Evolutionary conservation across 2,797 vertebrate genomes (phyloP).

Genomic region (Lacerta agilis): DNA sequence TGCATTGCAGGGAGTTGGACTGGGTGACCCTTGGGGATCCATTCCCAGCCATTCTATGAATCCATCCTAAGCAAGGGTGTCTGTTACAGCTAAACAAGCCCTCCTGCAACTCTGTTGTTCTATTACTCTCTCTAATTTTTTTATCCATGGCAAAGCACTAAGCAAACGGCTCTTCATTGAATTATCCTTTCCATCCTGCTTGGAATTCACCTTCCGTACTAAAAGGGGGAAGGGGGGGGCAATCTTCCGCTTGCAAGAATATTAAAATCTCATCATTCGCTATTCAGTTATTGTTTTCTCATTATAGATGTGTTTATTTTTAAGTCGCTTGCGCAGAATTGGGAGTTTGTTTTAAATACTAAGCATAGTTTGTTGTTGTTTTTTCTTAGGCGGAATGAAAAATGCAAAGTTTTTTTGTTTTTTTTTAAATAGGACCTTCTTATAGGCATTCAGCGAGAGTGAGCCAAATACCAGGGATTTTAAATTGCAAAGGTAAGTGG

Average conservation of each 20-base stretch:
- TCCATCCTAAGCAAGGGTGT: too few relatives aligned
- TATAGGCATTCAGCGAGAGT: slow-evolving; percentile 31
- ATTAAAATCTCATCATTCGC: slow-evolving; percentile 70
- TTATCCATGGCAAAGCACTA: not conserved
- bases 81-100: not conserved
- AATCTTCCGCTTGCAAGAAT: slow-evolving; percentile 53
- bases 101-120: not conserved
- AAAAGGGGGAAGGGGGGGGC: not conserved
- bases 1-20: too few relatives aligned
- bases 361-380: slow-evolving; percentile 47
- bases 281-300: slow-evolving; percentile 71
- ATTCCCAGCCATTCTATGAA: too few relatives aligned
- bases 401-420: slow-evolving; percentile 41
- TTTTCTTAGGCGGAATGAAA: slow-evolving; percentile 64
- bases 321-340: slow-evolving; percentile 62
- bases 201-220: slow-evolving; percentile 67
- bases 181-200: slow-evolving; percentile 53
- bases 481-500: not conserved
- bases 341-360: slow-evolving; percentile 54
- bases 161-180: not conserved
- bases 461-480: slow-evolving; percentile 23
- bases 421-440: slow-evolving; percentile 30
- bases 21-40: too few relatives aligned
- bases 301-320: slow-evolving; percentile 72
- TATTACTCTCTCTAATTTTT: not conserved